These are phyloP conservation scores for Anoplius nigerrimus DNA, from an alignment of 2,888 invertebrate species.

Conservation along the genomic window DNA sequence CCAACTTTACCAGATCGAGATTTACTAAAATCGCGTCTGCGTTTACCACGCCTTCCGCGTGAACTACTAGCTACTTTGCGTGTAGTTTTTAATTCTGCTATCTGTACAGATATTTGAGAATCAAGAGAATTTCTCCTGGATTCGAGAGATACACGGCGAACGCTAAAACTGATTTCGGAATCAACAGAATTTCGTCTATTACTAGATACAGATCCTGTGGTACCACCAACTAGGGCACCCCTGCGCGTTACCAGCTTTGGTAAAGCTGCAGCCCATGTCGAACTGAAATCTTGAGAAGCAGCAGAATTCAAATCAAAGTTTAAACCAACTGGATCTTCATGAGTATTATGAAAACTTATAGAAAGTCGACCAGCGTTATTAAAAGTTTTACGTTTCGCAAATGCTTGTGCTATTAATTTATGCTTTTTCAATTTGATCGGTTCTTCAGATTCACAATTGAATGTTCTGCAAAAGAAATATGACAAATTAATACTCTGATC, in stretches of 20 bases:
- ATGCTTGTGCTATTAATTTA: constrained; percentile 93
- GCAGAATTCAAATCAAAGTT: constrained; percentile 85
- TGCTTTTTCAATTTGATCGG: constrained; percentile 89
- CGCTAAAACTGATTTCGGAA: constrained; percentile 84
- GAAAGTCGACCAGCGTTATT: constrained; percentile 90
- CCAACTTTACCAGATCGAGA: constrained; percentile 67
- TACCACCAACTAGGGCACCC: constrained; percentile 85
- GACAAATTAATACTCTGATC: neutral
- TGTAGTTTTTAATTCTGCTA: constrained; percentile 80
- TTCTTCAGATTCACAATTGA: constrained; percentile 82
- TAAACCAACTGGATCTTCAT: constrained; percentile 93
- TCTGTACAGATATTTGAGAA: constrained; percentile 90
- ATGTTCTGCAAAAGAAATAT: constrained; percentile 78
- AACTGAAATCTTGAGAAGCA: constrained; percentile 89
- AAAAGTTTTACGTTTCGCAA: constrained; percentile 89
- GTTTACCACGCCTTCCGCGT: constrained; percentile 74
- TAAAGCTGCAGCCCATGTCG: constrained; percentile 93
- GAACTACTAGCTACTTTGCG: constrained; percentile 78
- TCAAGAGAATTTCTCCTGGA: constrained; percentile 91
- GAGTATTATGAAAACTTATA: constrained; percentile 89
- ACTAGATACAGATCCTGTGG: constrained; percentile 77
- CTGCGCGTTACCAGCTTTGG: constrained; percentile 90
- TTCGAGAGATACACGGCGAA: constrained; percentile 89
- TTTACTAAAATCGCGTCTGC: constrained; percentile 73
- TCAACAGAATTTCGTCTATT: constrained; percentile 78